A percentile compares a stretch with the other conserved stretches of the same genome.
Conservation (phyloP, 2,113 vertebrate species). For the Leucopternis melanops region DNA sequence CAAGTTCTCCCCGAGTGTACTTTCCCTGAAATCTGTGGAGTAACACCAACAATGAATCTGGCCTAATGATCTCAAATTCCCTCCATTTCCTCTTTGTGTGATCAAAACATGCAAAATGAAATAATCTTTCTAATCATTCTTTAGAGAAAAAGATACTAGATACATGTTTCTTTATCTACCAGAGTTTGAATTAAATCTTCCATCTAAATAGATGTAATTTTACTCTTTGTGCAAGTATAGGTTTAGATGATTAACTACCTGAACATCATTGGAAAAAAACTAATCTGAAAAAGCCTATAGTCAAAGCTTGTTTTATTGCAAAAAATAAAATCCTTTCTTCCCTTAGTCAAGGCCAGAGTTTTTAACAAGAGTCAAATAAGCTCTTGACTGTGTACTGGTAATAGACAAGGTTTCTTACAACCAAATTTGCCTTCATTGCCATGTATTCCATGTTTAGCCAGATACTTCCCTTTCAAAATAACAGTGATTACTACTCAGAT, state of each 20-base stretch:
- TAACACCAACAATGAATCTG: not conserved
- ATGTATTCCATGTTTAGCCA: not conserved
- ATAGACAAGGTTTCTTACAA: not conserved
- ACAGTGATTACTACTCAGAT: not conserved
- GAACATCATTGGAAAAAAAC: not conserved
- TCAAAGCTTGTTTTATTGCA: not conserved
- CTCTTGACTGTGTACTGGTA: not conserved
- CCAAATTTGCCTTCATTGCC: not conserved
- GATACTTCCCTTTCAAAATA: not conserved
- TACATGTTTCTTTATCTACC: not conserved
- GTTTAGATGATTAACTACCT: not conserved
- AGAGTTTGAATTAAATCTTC: not conserved
- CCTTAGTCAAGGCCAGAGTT: not conserved
- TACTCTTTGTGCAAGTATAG: not conserved
- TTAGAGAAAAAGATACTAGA: not conserved
- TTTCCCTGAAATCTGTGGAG: not conserved
- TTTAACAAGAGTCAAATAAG: not conserved
- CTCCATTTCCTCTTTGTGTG: not conserved
- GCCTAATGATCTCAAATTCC: not conserved
- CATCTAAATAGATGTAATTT: not conserved
- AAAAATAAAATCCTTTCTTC: not conserved
- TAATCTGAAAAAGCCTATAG: not conserved
- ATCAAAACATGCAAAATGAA: not conserved
- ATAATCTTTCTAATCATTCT: not conserved
- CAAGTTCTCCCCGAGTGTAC: not conserved